Evolutionary conservation across 2,888 invertebrate species (phyloP).

Genomic region (Netelia virgata): DNA sequence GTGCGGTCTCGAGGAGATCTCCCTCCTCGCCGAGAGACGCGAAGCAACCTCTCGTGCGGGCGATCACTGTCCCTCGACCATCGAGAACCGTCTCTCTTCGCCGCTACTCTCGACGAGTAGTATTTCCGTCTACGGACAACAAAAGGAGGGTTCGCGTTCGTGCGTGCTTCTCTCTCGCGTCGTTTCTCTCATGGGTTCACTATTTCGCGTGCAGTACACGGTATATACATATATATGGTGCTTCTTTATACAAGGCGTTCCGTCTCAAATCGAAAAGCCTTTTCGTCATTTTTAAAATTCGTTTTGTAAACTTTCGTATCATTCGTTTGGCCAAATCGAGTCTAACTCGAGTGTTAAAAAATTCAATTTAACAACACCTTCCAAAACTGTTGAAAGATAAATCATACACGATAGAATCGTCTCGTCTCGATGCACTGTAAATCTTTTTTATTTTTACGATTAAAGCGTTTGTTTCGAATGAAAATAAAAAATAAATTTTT

Average conservation of each 20-base stretch:
- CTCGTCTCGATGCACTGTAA: too few species aligned
- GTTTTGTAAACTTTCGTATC: background rate
- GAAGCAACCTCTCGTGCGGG: slow-evolving; percentile 28
- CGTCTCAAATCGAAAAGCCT: background rate
- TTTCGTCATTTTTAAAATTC: background rate
- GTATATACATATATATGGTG: slow-evolving; percentile 9
- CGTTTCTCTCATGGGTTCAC: background rate
- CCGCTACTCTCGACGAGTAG: slow-evolving; percentile 42
- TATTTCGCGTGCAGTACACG: background rate
- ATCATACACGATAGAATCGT: too few species aligned
- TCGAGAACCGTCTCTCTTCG: slow-evolving; percentile 30
- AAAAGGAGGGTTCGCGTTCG: slow-evolving; percentile 42
- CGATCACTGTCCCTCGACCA: slow-evolving; percentile 27
- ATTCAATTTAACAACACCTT: too few species aligned
- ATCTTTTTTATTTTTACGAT: too few species aligned
- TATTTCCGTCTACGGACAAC: slow-evolving; percentile 63
- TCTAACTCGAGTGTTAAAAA: too few species aligned
- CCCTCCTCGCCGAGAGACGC: background rate
- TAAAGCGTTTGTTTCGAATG: too few species aligned
- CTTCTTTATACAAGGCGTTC: background rate
- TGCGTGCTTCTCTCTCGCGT: slow-evolving; percentile 10
- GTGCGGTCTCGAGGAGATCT: slow-evolving; percentile 34
- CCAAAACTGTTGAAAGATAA: too few species aligned
- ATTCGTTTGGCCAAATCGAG: background rate
- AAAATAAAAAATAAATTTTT: background rate